Evolutionary conservation across 2,797 vertebrate species (phyloP), one percentile per base, ranked within the genome.

Genomic region (Anguilla megastoma): DNA sequence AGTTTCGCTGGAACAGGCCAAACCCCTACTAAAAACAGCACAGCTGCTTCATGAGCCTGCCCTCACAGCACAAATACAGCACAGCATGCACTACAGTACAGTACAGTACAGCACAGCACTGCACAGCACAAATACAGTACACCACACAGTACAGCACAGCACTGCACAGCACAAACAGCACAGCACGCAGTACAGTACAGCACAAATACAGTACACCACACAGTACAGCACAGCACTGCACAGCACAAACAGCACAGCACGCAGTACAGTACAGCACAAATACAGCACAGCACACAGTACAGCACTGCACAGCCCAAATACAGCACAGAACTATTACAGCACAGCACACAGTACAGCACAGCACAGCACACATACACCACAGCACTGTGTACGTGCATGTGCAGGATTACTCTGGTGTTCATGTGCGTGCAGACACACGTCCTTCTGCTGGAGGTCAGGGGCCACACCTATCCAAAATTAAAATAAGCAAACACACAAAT

Each of bases 81-180:
- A 60, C 58, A 60, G 10, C 58, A 60, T n/a, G 58, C 12, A 60
- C 58, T n/a, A 1, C 33, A 33, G 33, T 33, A 0, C 12, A 60
- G 3, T 36, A 21, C 58, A 14, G 14, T 21, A 16, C 58, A 60
- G 58, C 93, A 92, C 93, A 92, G 90, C 87, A 74, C 83, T 41
- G n/a, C 52, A 84, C 18, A 60, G 10, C 36, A 36, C 33, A 33
- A 33, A 33, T 33, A 33, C 33, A 33, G 33, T n/a, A n/a, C n/a
- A n/a, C n/a, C n/a, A n/a, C 36, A 36, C 33, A 60, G 14, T 18
- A 14, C 58, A 85, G 21, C 69, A 74, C 45, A 30, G 48, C 5
- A 33, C 7, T 48, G 24, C 45, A 48, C 79, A 79, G 69, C 56
- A 50, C 45, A 63, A 88, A 58, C n/a, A 66, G 18, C 33, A 36